phyloP scores from a whole-genome alignment of 2,797 vertebrate genomes.

The Coccyzus lansbergi region DNA sequence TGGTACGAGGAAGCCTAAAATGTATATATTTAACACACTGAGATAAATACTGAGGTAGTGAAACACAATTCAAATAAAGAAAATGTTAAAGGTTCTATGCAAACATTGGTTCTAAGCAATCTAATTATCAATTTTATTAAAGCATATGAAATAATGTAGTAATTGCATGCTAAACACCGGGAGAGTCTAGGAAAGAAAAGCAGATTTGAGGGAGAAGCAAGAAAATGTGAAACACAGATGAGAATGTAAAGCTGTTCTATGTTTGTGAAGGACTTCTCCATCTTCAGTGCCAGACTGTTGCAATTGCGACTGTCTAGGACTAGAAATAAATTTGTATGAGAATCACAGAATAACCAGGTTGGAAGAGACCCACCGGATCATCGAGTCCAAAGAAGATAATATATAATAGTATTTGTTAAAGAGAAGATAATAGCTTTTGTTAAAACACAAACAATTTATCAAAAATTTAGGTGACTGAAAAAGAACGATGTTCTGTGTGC shows the following conservation, averaged over 20 bases:
- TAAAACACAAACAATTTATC: neutral
- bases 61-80: neutral
- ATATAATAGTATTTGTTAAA: no score
- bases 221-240: neutral
- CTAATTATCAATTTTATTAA: neutral
- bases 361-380: no score
- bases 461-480: neutral
- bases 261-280: neutral
- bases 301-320: neutral
- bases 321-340: neutral
- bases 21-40: neutral
- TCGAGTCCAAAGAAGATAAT: no score
- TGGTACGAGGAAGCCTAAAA: neutral
- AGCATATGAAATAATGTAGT: neutral
- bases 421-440: neutral
- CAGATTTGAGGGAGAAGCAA: neutral
- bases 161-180: neutral
- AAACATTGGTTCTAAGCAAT: neutral
- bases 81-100: neutral
- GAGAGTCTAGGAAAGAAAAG: neutral
- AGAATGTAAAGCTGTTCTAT: neutral
- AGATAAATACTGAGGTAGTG: neutral
- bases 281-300: neutral
- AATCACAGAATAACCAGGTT: no score
- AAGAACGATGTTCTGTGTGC: neutral